Percentiles rank a stretch among this genome's conserved stretches.
phyloP scores from a whole-genome alignment of 1,140 invertebrate genomes.

The Elymnias hypermnestra region DNA sequence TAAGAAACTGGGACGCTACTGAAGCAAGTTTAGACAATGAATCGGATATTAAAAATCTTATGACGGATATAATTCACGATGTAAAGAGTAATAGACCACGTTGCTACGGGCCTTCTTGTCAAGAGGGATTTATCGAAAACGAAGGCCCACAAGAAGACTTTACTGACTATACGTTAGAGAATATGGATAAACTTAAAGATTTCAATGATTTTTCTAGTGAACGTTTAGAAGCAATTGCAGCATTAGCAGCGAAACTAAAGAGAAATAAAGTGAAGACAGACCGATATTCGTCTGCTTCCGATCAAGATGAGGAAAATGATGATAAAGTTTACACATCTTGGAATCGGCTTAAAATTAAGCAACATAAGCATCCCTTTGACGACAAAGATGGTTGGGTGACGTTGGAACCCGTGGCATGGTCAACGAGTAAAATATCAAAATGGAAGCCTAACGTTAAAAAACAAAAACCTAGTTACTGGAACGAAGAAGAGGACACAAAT shows the following conservation, averaged over 20 bases:
- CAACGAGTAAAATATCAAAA: constrained; percentile 86
- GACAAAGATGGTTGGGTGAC: constrained; percentile 86
- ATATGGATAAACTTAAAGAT: constrained; percentile 77
- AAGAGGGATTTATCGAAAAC: constrained; percentile 50
- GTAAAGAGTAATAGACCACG: constrained; percentile 42
- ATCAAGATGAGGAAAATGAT: constrained; percentile 45
- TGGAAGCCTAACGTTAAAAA: constrained; percentile 81
- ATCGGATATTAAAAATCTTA: constrained; percentile 62
- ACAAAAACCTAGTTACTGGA: constrained; percentile 63
- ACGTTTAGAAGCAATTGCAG: constrained; percentile 59
- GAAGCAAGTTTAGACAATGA: constrained; percentile 41
- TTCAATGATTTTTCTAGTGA: constrained; percentile 67
- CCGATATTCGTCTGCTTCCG: constrained; percentile 39
- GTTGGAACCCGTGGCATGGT: constrained; percentile 86
- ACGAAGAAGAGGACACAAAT: constrained; percentile 49
- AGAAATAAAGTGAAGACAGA: constrained; percentile 51
- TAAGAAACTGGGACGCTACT: constrained; percentile 28
- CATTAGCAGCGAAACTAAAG: constrained; percentile 59
- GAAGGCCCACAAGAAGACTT: constrained; percentile 70
- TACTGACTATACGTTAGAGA: constrained; percentile 76
- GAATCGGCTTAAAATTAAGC: constrained; percentile 73
- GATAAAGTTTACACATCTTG: constrained; percentile 66
- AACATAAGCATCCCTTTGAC: constrained; percentile 79
- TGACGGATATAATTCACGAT: constrained; percentile 61
- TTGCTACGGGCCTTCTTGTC: constrained; percentile 70